These are phyloP conservation scores for Drusus annulatus DNA, from an alignment of 1,140 invertebrate species.

Conservation along the genomic window DNA sequence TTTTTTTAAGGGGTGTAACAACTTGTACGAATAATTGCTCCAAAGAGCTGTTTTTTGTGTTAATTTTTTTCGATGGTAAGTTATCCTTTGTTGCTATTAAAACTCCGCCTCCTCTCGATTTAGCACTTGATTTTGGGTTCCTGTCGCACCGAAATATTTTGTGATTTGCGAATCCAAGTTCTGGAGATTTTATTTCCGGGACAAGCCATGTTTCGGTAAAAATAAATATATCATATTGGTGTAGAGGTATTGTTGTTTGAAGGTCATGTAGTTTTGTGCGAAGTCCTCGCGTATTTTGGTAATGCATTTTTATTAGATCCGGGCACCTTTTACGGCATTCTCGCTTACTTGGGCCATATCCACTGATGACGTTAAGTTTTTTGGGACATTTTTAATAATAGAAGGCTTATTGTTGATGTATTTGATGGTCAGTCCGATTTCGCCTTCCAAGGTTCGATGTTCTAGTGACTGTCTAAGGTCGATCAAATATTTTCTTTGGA, in stretches of 20 bases:
- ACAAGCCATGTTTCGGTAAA: background rate
- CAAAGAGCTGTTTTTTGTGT: background rate
- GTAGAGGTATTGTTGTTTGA: background rate
- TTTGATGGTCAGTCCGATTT: too few species aligned
- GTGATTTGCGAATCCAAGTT: background rate
- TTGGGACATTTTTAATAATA: too few species aligned
- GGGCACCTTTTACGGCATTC: too few species aligned
- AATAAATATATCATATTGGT: background rate
- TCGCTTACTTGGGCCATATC: too few species aligned
- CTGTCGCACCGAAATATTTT: background rate
- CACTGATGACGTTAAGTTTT: too few species aligned
- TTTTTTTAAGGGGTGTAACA: background rate
- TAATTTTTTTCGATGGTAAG: background rate
- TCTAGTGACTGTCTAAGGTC: too few species aligned
- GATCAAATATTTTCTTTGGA: too few species aligned
- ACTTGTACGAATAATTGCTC: background rate
- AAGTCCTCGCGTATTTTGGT: background rate
- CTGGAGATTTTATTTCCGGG: background rate
- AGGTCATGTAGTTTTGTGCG: background rate
- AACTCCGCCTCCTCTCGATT: background rate
- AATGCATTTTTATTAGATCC: too few species aligned
- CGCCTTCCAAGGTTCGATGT: too few species aligned
- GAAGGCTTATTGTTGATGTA: too few species aligned
- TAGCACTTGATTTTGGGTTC: background rate
- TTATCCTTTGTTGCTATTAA: background rate